A percentile compares a stretch with the other conserved stretches of the same genome.
These are phyloP conservation scores for Ophonus ardosiacus DNA, from an alignment of 2,888 invertebrate genomes.

Conservation along the genomic window DNA sequence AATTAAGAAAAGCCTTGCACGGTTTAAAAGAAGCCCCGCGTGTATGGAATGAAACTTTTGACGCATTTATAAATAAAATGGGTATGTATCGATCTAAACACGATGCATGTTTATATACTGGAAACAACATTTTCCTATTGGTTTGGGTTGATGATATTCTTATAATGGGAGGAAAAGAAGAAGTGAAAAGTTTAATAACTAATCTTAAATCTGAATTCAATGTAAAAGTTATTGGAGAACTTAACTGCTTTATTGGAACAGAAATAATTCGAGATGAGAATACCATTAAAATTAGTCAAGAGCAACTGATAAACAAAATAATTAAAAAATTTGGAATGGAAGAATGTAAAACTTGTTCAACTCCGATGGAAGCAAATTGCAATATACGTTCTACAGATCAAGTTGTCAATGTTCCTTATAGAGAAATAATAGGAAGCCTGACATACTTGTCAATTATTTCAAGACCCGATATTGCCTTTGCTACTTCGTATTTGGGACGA, in stretches of 20 bases:
- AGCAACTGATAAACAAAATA: constrained; percentile 37
- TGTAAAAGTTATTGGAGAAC: neutral
- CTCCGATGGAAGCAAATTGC: constrained; percentile 55
- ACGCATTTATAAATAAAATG: neutral
- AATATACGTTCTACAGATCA: constrained; percentile 19
- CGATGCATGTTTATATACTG: neutral
- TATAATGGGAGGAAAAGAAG: neutral
- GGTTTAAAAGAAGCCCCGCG: constrained; percentile 34
- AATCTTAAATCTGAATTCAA: neutral
- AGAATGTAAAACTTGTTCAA: constrained; percentile 40
- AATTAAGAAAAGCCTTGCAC: constrained; percentile 35
- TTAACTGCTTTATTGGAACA: constrained; percentile 35
- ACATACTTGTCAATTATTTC: constrained; percentile 60
- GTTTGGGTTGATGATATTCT: constrained; percentile 6
- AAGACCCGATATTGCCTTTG: constrained; percentile 61
- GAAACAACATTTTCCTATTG: neutral
- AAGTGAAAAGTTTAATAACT: neutral
- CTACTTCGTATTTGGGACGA: constrained; percentile 57
- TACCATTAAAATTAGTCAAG: constrained; percentile 47
- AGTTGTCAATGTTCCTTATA: constrained; percentile 57
- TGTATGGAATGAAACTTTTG: constrained; percentile 40
- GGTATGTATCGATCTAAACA: neutral
- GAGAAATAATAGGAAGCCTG: constrained; percentile 62
- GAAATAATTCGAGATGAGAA: constrained; percentile 21
- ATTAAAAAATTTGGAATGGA: constrained; percentile 56